Evolutionary conservation across 2,113 vertebrate species (phyloP).

Genomic region (Phyllostomus hastatus): DNA sequence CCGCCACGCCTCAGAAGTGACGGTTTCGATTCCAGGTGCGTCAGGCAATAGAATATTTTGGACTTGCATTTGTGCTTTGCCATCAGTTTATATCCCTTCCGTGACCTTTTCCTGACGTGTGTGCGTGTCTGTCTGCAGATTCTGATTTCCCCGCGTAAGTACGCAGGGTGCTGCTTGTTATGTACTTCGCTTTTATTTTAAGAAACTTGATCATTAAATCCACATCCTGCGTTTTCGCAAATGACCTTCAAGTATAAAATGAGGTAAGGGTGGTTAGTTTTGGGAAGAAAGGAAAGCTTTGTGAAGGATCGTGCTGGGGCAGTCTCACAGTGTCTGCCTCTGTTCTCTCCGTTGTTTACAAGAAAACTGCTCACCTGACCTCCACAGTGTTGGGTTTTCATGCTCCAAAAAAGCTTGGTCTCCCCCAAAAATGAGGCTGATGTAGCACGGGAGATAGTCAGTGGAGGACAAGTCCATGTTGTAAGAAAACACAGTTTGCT

Average conservation of each 20-base stretch:
- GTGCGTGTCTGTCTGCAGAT: conserved; percentile 37
- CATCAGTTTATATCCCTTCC: conserved; percentile 56
- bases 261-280: conserved; percentile 67
- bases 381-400: conserved; percentile 57
- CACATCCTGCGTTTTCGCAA: conserved; percentile 61
- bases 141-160: background rate
- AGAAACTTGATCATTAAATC: conserved; percentile 67
- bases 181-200: conserved; percentile 56
- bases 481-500: conserved; percentile 71
- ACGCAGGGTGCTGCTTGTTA: conserved; percentile 47
- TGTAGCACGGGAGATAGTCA: conserved; percentile 65
- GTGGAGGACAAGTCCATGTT: conserved; percentile 45
- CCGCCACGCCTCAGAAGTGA: background rate
- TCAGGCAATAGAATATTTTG: conserved; percentile 25
- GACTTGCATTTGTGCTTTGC: conserved; percentile 66
- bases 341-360: conserved; percentile 60
- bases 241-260: conserved; percentile 70
- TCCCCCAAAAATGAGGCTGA: conserved; percentile 56
- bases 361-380: conserved; percentile 53
- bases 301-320: conserved; percentile 22
- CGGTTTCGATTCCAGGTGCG: conserved; percentile 56
- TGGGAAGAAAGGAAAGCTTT: conserved; percentile 70
- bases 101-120: conserved; percentile 66
- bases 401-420: conserved; percentile 52
- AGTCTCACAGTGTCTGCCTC: conserved; percentile 43